Base-by-base conservation (phyloP, 2,888 invertebrate species). In the Philonicus albiceps region DNA sequence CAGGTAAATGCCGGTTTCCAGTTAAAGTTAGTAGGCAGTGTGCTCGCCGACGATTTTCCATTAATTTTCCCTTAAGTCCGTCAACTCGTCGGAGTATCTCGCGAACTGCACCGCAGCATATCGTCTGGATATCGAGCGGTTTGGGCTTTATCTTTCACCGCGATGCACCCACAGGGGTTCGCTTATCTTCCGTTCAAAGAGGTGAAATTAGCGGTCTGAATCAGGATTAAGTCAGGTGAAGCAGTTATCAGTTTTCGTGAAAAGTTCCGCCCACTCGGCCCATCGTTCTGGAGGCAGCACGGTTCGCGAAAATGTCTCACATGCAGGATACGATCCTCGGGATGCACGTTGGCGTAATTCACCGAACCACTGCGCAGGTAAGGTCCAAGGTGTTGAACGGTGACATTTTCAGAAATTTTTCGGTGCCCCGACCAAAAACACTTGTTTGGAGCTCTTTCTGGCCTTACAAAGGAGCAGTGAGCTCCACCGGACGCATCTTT, bases 271-370 rank as follows among this genome's bases (percentile, higher is more conserved):
- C 34, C 40, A 76, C 76, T 40, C 40, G 37, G 8, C 8, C 37
- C 37, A 75, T 22, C 19, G 64, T 27, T 22, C 64, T 22, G 64
- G 27, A 22, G 11, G 11, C 22, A 22, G 7, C 19, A 7, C n/a
- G 16, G n/a, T 6, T 64, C 11, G 19, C 7, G 64, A 64, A 74
- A 73, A 85, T 85, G 85, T 75, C 85, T 53, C 85, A 85, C 22
- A 75, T 85, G 85, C 85, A 85, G 85, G 85, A 85, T 55, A 55
- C 53, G 31, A 75, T 75, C 85, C 85, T 85, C 16, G 85, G 85
- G 75, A 85, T 85, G 85, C 85, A 85, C 49, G 75, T 75, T 53
- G 53, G 85, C 49, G 53, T 74, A 53, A 3, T 30, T 31, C 85
- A 85, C 31, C 85, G 85, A 40, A 53, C 74, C 53, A 85, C 30